phyloP scores from a whole-genome alignment of 2,888 invertebrate species.

The Chaitophorus viminalis region DNA sequence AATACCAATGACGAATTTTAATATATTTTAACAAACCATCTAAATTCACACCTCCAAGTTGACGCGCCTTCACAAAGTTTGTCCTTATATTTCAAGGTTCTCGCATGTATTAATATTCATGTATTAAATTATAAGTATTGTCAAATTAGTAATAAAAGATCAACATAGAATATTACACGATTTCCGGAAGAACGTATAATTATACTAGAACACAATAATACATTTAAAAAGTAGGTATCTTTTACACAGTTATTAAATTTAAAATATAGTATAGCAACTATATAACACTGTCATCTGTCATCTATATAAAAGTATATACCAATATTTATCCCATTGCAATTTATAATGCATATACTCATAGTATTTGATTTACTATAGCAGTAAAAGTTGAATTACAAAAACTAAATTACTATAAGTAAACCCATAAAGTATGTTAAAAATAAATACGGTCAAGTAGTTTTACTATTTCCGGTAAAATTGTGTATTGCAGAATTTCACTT shows the following conservation, averaged over 20 bases:
- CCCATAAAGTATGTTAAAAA: neutral
- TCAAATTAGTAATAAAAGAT: constrained; percentile 30
- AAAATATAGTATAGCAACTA: no score
- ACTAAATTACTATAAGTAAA: neutral
- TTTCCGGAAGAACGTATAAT: constrained; percentile 4
- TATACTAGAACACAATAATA: neutral
- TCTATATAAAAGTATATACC: neutral
- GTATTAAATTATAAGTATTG: constrained; percentile 53
- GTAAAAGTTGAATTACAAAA: neutral
- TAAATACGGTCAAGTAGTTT: neutral
- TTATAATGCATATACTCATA: no score
- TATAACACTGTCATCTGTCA: no score
- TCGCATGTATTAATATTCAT: constrained; percentile 37
- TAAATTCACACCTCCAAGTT: constrained; percentile 45
- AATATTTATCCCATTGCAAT: neutral
- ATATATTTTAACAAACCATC: constrained; percentile 13
- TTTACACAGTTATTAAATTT: no score
- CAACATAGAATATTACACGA: constrained; percentile 1
- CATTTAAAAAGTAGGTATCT: neutral
- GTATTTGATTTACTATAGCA: neutral
- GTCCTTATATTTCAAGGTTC: constrained; percentile 53
- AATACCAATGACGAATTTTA: constrained; percentile 44
- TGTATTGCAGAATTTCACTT: neutral
- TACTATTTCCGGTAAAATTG: neutral
- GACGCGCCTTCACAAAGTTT: constrained; percentile 35